phyloP scores from a whole-genome alignment of 1,140 invertebrate genomes.

The Bombus waltoni region DNA sequence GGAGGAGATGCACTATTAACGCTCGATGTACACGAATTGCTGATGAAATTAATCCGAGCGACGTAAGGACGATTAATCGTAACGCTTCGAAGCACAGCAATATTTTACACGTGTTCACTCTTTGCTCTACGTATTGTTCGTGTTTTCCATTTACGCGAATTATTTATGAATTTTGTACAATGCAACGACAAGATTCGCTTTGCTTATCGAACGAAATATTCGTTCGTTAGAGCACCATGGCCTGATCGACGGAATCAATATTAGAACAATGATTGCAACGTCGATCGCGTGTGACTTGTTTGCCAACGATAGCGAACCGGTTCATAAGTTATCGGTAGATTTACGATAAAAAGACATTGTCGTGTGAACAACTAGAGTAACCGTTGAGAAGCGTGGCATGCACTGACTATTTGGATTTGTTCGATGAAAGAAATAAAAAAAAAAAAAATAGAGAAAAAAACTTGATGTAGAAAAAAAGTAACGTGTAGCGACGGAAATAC shows the following conservation, averaged over 20 bases:
- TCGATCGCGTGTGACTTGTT: background rate
- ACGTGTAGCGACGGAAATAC: conserved; percentile 56
- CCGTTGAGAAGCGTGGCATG: conserved; percentile 46
- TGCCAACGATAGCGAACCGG: background rate
- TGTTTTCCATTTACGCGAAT: background rate
- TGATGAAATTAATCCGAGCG: background rate
- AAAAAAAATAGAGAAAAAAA: background rate
- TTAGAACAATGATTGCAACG: conserved; percentile 18
- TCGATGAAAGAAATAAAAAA: background rate
- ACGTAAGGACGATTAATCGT: background rate
- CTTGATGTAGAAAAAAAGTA: background rate
- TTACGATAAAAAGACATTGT: background rate
- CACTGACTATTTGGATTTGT: conserved; percentile 21
- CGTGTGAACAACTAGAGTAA: background rate
- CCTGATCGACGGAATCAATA: background rate
- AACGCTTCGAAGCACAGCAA: background rate
- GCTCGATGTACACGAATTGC: background rate
- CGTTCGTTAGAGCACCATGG: background rate
- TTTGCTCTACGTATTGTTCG: too few relatives aligned
- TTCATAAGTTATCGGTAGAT: background rate
- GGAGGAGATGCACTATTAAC: background rate
- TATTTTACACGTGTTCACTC: too few relatives aligned
- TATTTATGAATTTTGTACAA: background rate
- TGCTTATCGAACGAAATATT: background rate
- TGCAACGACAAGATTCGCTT: too few relatives aligned